Conservation (phyloP, 2,113 vertebrate species). For the Pterophyllum scalare region DNA sequence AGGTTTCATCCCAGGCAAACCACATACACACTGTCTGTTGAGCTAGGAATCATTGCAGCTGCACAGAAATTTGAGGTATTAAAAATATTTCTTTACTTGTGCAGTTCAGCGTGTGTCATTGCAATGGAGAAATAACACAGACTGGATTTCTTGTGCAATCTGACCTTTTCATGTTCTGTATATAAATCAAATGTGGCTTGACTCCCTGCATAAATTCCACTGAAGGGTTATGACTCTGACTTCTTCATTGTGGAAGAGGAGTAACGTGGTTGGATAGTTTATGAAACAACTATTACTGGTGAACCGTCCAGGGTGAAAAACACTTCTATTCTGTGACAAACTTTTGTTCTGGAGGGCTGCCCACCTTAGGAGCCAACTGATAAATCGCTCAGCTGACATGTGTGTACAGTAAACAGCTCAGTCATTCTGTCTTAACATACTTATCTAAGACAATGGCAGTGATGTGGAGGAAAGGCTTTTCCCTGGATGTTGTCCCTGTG, state of each 20-base stretch:
- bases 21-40: slow-evolving; percentile 18
- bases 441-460: slow-evolving; percentile 46
- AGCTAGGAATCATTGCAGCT: slow-evolving; percentile 42
- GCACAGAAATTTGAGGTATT: slow-evolving; percentile 60
- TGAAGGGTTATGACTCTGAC: slow-evolving; percentile 45
- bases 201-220: slow-evolving; percentile 52
- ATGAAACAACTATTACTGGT: slow-evolving; percentile 40
- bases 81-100: slow-evolving; percentile 59
- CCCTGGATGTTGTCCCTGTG: slow-evolving; percentile 28
- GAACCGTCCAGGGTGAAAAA: slow-evolving; percentile 19
- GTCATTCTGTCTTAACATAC: slow-evolving; percentile 17
- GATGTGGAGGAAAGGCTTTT: slow-evolving; percentile 40
- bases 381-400: slow-evolving; percentile 49
- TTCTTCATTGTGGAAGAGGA: slow-evolving; percentile 35
- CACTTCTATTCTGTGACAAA: slow-evolving; percentile 35
- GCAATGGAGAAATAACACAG: slow-evolving; percentile 43
- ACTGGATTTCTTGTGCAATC: slow-evolving; percentile 38
- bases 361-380: slow-evolving; percentile 20
- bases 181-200: slow-evolving; percentile 56
- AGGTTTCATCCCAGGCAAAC: slow-evolving; percentile 32
- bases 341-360: slow-evolving; percentile 9
- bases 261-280: slow-evolving; percentile 47
- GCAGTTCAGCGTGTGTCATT: slow-evolving; percentile 48
- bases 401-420: slow-evolving; percentile 43
- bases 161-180: slow-evolving; percentile 49